A percentile compares a stretch with the other conserved stretches of the same genome.
phyloP scores from a whole-genome alignment of 2,888 invertebrate species.

The Leucoma salicis region DNA sequence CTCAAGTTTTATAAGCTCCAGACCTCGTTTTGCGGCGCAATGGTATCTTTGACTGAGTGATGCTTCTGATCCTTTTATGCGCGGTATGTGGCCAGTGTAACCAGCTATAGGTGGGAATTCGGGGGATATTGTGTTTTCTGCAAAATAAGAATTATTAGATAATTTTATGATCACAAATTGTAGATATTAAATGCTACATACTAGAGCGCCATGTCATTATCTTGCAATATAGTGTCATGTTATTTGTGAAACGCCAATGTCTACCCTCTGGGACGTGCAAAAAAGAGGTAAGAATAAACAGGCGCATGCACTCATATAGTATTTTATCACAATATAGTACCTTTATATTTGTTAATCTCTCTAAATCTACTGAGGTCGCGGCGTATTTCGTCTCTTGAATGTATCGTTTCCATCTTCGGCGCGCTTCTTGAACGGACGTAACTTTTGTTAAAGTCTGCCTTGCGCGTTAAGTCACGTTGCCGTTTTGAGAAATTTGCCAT shows the following conservation, averaged over 20 bases:
- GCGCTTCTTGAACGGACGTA: constrained; percentile 77
- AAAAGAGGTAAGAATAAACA: too few species aligned
- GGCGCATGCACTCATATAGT: too few species aligned
- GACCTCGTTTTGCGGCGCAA: constrained; percentile 84
- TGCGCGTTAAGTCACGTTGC: constrained; percentile 64
- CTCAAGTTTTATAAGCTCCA: constrained; percentile 82
- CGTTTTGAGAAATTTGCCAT: constrained; percentile 79
- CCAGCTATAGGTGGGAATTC: constrained; percentile 88
- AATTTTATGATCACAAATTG: too few species aligned
- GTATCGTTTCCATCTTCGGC: constrained; percentile 81
- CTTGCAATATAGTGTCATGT: too few species aligned
- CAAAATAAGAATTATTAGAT: constrained; percentile 27
- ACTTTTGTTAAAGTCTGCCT: constrained; percentile 66
- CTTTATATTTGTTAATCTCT: constrained; percentile 80
- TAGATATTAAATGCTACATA: too few species aligned
- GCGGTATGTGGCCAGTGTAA: constrained; percentile 88
- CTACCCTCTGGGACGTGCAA: too few species aligned
- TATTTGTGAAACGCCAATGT: too few species aligned
- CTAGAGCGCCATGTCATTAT: too few species aligned
- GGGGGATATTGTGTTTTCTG: constrained; percentile 85
- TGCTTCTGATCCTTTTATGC: constrained; percentile 85
- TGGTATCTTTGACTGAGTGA: constrained; percentile 86
- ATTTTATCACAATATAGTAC: too few species aligned
- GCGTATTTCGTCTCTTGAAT: constrained; percentile 79
- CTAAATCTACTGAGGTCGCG: constrained; percentile 74